Base-by-base conservation (phyloP, 2,888 invertebrate genomes). In the Drosophila rellima region DNA sequence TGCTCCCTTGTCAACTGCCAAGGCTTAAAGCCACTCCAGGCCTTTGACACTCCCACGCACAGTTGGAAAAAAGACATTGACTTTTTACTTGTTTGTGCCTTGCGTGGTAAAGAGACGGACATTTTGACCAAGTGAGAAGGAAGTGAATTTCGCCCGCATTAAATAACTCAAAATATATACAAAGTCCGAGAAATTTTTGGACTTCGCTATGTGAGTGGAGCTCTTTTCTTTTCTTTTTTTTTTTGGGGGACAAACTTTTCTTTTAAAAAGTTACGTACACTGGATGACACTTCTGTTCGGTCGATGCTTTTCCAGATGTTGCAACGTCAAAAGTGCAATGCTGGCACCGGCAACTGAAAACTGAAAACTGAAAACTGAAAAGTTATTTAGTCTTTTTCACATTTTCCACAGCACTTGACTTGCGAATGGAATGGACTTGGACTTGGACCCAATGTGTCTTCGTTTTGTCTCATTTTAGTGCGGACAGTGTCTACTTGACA, bases 251-350 rank as follows among this genome's bases (percentile, higher is more conserved):
- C 51, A 86, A 84, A 89, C 78, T 89, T 89, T 84, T 88, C 89
- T 84, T 89, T 84, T 89, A 83, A 89, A 84, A 89, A 89, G 84
- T 89, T 87, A 80, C 87, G 80, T 78, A 82, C 67, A 78, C 73
- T 83, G 83, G 71, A 83, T 83, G 87, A 86, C 83, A 83, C 87
- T 88, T 86, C 65, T 80, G 65, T 64, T 44, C 18, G 52, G 33
- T 52, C 54, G 71, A 39, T 70, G 67, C 75, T 63, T 67, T 70
- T 69, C 74, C 88, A 83, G 86, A 82, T 83, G 83, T 86, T 83
- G 86, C 88, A 85, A 77, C 80, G 78, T 80, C 82, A 88, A 88
- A 83, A 83, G 82, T 88, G 82, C 88, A 88, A 74, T 70, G 54
- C 69, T 18, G 54, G 66, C 37, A 45, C 54, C 78, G 63, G 47